These are phyloP conservation scores for Alviniconcha marisindica DNA, from an alignment of 1,140 invertebrate species.

Conservation along the genomic window DNA sequence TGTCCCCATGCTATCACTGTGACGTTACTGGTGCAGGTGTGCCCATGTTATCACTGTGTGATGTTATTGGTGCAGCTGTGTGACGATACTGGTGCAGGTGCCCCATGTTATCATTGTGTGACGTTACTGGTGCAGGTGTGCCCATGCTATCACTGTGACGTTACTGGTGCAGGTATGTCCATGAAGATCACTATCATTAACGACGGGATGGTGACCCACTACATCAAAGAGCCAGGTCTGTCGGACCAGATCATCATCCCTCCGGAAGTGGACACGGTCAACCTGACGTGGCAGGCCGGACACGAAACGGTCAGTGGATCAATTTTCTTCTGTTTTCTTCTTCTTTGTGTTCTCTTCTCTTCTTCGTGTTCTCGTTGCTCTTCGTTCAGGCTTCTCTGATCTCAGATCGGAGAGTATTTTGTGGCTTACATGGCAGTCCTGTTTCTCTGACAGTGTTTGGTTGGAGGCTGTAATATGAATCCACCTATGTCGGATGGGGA, in stretches of 20 bases:
- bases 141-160: background rate
- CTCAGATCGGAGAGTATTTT: background rate
- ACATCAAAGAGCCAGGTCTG: conserved; percentile 56
- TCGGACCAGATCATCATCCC: conserved; percentile 60
- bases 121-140: background rate
- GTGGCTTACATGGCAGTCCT: too few relatives aligned
- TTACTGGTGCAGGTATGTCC: conserved; percentile 46
- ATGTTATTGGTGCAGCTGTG: too few relatives aligned
- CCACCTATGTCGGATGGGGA: too few relatives aligned
- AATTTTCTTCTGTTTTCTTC: background rate
- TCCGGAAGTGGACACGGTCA: conserved; percentile 63
- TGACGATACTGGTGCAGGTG: too few relatives aligned
- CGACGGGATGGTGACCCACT: conserved; percentile 58
- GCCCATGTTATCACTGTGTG: too few relatives aligned
- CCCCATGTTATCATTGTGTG: too few relatives aligned
- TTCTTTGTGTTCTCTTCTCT: background rate
- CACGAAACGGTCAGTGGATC: conserved; percentile 54
- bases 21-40: background rate
- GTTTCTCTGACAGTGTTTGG: too few relatives aligned
- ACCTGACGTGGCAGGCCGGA: conserved; percentile 68
- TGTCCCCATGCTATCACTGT: too few relatives aligned
- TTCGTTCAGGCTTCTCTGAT: too few relatives aligned
- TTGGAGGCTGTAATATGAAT: too few relatives aligned
- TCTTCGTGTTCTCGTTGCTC: background rate
- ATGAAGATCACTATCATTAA: conserved; percentile 63